Percentiles rank a stretch among this genome's conserved stretches.
Evolutionary conservation across 2,113 vertebrate species (phyloP).

Genomic region (Astatoreochromis straeleni): DNA sequence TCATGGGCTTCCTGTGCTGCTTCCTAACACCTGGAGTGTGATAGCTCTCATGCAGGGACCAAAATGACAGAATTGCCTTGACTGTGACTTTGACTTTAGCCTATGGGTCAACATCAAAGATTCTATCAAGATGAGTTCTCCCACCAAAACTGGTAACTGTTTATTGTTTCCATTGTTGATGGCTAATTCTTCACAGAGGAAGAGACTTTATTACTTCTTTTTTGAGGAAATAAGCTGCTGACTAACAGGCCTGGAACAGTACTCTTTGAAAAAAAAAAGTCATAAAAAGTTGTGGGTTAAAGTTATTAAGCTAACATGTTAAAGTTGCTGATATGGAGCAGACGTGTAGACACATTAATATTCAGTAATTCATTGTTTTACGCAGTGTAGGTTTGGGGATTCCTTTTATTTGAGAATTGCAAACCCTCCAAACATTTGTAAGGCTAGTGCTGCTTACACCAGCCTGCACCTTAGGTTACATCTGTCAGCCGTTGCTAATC

Average conservation of each 20-base stretch:
- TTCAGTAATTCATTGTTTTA: background rate
- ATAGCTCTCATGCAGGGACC: background rate
- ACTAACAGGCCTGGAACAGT: background rate
- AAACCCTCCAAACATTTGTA: background rate
- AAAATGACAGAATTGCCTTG: background rate
- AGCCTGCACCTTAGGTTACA: background rate
- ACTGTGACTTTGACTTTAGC: background rate
- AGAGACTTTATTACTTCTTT: background rate
- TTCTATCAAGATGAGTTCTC: background rate
- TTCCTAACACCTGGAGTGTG: slow-evolving; percentile 5
- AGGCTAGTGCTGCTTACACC: background rate
- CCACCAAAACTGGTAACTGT: background rate
- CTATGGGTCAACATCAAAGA: background rate
- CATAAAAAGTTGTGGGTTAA: background rate
- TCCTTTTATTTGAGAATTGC: background rate
- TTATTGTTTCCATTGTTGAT: background rate
- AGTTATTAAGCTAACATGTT: background rate
- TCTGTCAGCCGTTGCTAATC: background rate
- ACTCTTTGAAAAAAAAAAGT: background rate
- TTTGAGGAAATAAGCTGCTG: background rate
- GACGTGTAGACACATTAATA: background rate
- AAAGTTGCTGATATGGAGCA: background rate
- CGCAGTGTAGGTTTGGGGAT: background rate
- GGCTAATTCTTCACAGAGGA: background rate
- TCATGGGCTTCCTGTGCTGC: background rate